phyloP scores from a whole-genome alignment of 2,888 invertebrate species.

The Callimorpha dominula region DNA sequence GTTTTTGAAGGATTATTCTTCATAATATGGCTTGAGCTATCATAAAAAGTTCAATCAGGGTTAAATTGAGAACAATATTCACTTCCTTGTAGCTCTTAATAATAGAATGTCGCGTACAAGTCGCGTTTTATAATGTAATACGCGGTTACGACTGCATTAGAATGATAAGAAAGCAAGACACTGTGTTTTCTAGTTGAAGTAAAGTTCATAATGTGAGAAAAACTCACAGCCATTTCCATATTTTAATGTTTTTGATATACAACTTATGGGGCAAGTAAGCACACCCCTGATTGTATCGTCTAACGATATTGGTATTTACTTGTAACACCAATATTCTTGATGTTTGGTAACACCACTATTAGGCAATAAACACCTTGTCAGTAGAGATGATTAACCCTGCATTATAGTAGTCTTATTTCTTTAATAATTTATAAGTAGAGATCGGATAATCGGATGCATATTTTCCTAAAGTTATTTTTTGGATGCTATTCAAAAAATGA shows the following conservation, averaged over 20 bases:
- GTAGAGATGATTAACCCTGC: neutral
- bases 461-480: no score
- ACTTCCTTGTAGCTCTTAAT: neutral
- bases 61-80: neutral
- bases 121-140: no score
- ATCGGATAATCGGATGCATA: no score
- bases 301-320: neutral
- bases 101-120: neutral
- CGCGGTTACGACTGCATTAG: no score
- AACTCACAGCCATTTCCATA: neutral
- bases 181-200: neutral
- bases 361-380: neutral
- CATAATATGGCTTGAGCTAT: slow-evolving; percentile 9
- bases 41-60: slow-evolving; percentile 11
- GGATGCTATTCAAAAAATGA: no score
- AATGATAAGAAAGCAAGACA: neutral
- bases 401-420: neutral
- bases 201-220: neutral
- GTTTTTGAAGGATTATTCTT: slow-evolving; percentile 23
- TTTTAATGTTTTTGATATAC: neutral
- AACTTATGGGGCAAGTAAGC: no score
- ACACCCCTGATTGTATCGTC: no score
- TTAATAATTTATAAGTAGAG: no score
- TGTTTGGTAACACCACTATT: neutral
- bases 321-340: neutral